phyloP scores from a whole-genome alignment of 2,888 invertebrate genomes.

The Erebia epiphron region DNA sequence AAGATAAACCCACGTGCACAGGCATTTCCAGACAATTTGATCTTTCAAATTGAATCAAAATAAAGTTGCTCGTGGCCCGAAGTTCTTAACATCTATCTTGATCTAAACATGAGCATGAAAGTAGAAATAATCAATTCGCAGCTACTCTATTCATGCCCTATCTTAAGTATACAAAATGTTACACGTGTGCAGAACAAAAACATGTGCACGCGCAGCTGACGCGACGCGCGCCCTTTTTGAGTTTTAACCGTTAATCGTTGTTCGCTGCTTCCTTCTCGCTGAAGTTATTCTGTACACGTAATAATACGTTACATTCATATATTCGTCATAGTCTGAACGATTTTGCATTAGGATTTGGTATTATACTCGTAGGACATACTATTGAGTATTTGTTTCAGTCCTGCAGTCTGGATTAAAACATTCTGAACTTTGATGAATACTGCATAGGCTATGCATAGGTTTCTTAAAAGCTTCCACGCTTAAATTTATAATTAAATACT shows the following conservation, averaged over 20 bases:
- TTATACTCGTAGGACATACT: no score
- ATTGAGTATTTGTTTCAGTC: no score
- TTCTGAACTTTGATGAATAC: background rate
- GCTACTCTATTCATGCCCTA: constrained; percentile 11
- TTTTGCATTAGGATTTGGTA: no score
- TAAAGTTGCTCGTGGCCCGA: no score
- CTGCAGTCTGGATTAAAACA: background rate
- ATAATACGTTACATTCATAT: background rate
- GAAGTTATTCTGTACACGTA: background rate
- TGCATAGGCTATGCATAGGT: no score
- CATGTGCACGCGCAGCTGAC: constrained; percentile 21
- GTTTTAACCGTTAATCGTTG: constrained; percentile 20
- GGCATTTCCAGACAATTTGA: no score
- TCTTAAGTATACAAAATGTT: constrained; percentile 5
- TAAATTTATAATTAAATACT: no score
- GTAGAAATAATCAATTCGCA: background rate
- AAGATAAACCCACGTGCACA: no score
- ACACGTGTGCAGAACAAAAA: constrained; percentile 21
- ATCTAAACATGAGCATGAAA: background rate
- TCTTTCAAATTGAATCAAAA: no score
- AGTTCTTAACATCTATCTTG: background rate
- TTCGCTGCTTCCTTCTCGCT: constrained; percentile 17
- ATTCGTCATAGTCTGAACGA: no score
- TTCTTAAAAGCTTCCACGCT: no score
- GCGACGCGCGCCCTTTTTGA: constrained; percentile 19